Evolutionary conservation across 2,113 vertebrate species (phyloP).

Genomic region (Brachypteracias leptosomus): DNA sequence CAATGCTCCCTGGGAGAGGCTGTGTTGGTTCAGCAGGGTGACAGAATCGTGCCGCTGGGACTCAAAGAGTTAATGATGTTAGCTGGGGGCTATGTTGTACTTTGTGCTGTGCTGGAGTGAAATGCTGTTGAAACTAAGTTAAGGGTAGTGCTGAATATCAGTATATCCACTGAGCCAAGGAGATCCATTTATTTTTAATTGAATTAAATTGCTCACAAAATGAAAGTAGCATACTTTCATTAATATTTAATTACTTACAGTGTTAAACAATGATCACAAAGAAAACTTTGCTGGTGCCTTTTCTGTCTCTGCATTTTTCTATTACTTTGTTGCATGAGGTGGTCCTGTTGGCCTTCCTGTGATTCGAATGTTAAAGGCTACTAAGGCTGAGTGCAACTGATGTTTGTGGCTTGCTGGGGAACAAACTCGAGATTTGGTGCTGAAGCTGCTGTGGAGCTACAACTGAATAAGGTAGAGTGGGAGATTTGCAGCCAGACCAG

Average conservation of each 20-base stretch:
- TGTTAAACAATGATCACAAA: constrained; percentile 82
- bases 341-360: constrained; percentile 26
- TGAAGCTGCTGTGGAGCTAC: not conserved
- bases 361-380: constrained; percentile 41
- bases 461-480: rapidly evolving
- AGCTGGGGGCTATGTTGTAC: constrained; percentile 56
- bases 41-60: constrained; percentile 35
- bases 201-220: constrained; percentile 87
- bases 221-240: constrained; percentile 83
- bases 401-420: not conserved
- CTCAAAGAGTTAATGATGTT: constrained; percentile 45
- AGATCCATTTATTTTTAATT: constrained; percentile 87
- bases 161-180: constrained; percentile 78
- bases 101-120: constrained; percentile 60
- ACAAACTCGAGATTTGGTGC: not conserved
- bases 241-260: constrained; percentile 83
- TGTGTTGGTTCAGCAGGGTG: constrained; percentile 26
- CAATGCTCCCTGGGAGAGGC: constrained; percentile 36
- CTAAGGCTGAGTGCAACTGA: not conserved
- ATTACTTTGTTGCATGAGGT: constrained; percentile 41
- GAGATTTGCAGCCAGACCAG: not conserved
- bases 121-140: constrained; percentile 66
- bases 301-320: constrained; percentile 55
- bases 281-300: constrained; percentile 74
- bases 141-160: constrained; percentile 71